Conservation (phyloP, 2,797 vertebrate genomes). For the Peromyscus attwateri region DNA sequence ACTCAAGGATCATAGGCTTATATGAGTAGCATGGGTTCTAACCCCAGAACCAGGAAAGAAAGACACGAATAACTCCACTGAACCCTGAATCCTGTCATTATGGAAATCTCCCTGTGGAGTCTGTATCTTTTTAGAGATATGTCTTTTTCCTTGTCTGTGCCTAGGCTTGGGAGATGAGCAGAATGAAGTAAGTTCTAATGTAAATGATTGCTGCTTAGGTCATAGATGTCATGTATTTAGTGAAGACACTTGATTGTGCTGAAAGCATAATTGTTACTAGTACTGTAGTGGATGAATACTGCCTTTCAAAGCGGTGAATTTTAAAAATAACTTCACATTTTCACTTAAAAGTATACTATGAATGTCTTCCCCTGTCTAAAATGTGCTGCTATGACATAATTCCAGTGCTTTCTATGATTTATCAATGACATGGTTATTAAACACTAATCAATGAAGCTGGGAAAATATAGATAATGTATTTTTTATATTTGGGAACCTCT, state of each 20-base stretch:
- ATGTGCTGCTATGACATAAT: neutral
- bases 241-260: neutral
- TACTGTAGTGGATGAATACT: neutral
- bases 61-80: neutral
- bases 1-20: neutral
- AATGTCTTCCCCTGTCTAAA: neutral
- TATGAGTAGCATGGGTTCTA: neutral
- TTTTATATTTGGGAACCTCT: neutral
- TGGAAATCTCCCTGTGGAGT: neutral
- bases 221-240: neutral
- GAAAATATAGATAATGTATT: neutral
- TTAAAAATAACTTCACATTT: neutral
- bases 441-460: neutral
- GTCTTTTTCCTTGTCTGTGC: neutral
- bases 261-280: neutral
- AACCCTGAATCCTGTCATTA: neutral
- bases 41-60: neutral
- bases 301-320: neutral
- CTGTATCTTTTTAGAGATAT: no score
- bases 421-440: slow-evolving; percentile 8
- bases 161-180: neutral
- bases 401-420: neutral
- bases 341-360: neutral
- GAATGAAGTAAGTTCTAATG: neutral
- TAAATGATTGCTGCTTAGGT: neutral